phyloP scores from a whole-genome alignment of 2,888 invertebrate genomes.

The Alcis repandata region DNA sequence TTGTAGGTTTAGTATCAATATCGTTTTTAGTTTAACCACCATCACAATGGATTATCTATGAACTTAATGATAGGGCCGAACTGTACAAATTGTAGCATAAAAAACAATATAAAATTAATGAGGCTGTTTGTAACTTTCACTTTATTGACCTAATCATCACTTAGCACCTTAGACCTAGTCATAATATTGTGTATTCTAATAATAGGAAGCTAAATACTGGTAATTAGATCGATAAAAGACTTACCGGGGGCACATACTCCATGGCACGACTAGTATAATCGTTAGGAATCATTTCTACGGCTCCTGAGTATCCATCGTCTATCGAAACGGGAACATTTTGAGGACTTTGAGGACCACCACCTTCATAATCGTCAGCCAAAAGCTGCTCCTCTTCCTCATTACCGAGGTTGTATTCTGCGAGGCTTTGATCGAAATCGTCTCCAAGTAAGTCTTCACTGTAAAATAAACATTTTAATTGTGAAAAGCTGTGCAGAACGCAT shows the following conservation, averaged over 20 bases:
- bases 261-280: slow-evolving; percentile 66
- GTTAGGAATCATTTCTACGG: slow-evolving; percentile 61
- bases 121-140: not conserved
- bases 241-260: slow-evolving; percentile 67
- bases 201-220: no score
- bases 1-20: no score
- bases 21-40: no score
- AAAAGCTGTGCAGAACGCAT: slow-evolving; percentile 33
- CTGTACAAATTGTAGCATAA: no score
- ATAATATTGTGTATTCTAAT: not conserved
- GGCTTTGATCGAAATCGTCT: slow-evolving; percentile 82
- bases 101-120: no score
- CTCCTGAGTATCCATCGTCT: slow-evolving; percentile 57
- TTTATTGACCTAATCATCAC: not conserved
- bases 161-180: not conserved
- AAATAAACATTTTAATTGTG: slow-evolving; percentile 51
- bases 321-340: slow-evolving; percentile 76
- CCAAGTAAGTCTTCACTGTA: slow-evolving; percentile 83
- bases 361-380: slow-evolving; percentile 80
- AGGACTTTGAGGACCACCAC: slow-evolving; percentile 69
- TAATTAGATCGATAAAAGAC: no score
- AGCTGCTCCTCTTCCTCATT: slow-evolving; percentile 84
- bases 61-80: no score
- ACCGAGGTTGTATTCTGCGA: slow-evolving; percentile 82
- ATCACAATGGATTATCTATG: no score